A percentile compares a stretch with the other conserved stretches of the same genome.
phyloP scores from a whole-genome alignment of 2,113 vertebrate species.

The Thryonomys swinderianus region DNA sequence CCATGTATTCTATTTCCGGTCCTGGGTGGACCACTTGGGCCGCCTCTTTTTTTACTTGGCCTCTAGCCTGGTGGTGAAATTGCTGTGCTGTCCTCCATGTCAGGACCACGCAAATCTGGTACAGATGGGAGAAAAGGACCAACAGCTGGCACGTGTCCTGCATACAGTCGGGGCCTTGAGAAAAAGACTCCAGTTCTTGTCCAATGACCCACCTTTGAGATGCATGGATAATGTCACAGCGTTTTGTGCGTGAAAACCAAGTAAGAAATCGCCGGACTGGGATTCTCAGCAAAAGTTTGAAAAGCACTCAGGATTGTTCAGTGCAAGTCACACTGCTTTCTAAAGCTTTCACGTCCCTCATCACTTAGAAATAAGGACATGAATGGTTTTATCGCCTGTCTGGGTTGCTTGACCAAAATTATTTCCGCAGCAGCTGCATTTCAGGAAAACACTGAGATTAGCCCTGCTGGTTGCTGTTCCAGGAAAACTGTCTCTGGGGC shows the following conservation, averaged over 20 bases:
- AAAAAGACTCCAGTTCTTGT: background rate
- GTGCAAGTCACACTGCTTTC: background rate
- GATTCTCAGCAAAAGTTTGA: background rate
- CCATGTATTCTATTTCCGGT: background rate
- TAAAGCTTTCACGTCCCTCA: background rate
- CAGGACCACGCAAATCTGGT: fast-evolving
- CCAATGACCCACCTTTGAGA: background rate
- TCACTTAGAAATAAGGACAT: background rate
- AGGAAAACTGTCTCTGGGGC: background rate
- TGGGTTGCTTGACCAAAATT: background rate
- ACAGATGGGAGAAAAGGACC: background rate
- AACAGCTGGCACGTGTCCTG: background rate
- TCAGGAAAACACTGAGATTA: background rate
- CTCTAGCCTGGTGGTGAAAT: background rate
- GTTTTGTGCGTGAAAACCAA: background rate
- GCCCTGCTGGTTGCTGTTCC: background rate
- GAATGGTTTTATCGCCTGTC: background rate
- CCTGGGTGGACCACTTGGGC: fast-evolving
- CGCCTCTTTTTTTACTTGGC: background rate
- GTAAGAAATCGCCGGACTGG: background rate
- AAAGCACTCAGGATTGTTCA: fast-evolving
- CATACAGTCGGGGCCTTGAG: fast-evolving
- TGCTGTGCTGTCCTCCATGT: too few species aligned
- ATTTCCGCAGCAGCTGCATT: background rate
- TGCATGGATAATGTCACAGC: fast-evolving